These are phyloP conservation scores for Gopherus evgoodei DNA, from an alignment of 2,113 vertebrate genomes.

Conservation along the genomic window DNA sequence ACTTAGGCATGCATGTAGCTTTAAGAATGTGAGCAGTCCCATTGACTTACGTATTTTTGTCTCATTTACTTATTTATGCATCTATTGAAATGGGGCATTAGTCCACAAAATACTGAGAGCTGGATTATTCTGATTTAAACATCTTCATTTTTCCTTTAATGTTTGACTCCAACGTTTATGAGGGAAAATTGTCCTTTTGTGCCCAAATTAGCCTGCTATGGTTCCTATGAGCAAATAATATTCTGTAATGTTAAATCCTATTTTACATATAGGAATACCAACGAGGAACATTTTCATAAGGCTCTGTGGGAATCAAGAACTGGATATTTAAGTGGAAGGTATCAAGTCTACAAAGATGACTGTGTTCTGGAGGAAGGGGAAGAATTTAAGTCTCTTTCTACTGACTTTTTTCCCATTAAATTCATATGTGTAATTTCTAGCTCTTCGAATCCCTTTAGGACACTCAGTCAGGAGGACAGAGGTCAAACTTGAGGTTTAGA, in stretches of 20 bases:
- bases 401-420: neutral
- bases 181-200: neutral
- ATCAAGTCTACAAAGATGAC: neutral
- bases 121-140: neutral
- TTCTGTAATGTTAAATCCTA: neutral
- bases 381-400: neutral
- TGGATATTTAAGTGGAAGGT: neutral
- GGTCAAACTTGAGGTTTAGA: neutral
- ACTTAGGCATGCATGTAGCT: neutral
- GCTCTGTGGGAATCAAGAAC: neutral
- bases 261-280: neutral
- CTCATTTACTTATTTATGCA: neutral
- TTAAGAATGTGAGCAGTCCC: neutral
- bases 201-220: neutral
- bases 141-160: neutral
- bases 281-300: neutral
- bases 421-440: neutral
- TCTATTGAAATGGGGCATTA: neutral
- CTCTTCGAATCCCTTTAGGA: neutral
- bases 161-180: neutral
- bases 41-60: neutral
- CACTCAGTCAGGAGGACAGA: neutral
- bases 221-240: neutral
- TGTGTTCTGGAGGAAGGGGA: neutral
- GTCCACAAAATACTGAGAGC: no score